A percentile compares a stretch with the other conserved stretches of the same genome.
These are phyloP conservation scores for Rhipidura dahli DNA, from an alignment of 2,113 vertebrate species.

Conservation along the genomic window DNA sequence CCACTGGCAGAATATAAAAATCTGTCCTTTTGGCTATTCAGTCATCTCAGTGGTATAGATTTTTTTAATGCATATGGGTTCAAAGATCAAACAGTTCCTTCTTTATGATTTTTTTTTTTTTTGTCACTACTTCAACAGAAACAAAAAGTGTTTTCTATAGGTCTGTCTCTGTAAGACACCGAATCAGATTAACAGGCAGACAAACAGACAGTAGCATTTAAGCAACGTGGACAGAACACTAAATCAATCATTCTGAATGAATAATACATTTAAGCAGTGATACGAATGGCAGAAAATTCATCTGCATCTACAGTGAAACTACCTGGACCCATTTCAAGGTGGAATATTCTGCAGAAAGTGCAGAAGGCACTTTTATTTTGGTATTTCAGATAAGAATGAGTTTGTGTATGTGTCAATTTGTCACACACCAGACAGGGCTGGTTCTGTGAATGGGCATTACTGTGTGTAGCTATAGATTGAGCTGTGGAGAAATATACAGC, in stretches of 20 bases:
- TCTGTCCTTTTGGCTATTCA: background rate
- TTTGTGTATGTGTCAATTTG: background rate
- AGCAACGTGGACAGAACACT: slow-evolving; percentile 20
- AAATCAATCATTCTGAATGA: slow-evolving; percentile 12
- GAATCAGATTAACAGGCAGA: slow-evolving; percentile 3
- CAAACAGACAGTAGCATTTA: background rate
- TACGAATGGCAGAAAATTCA: background rate
- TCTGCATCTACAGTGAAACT: background rate
- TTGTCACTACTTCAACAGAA: background rate
- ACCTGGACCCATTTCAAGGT: background rate
- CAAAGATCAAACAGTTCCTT: background rate
- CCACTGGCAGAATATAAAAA: slow-evolving; percentile 36
- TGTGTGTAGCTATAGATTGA: background rate
- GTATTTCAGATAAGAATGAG: background rate
- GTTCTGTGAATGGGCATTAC: background rate
- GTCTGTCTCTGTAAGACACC: background rate
- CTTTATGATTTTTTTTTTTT: background rate
- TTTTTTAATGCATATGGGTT: background rate
- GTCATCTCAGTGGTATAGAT: background rate
- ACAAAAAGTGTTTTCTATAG: background rate
- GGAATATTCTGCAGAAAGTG: background rate
- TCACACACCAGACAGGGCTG: background rate
- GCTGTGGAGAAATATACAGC: background rate
- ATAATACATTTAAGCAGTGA: slow-evolving; percentile 38
- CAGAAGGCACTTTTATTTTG: slow-evolving; percentile 17